A percentile compares a stretch with the other conserved stretches of the same genome.
These are phyloP conservation scores for Haemorhous mexicanus DNA, from an alignment of 2,113 vertebrate species.

Conservation along the genomic window DNA sequence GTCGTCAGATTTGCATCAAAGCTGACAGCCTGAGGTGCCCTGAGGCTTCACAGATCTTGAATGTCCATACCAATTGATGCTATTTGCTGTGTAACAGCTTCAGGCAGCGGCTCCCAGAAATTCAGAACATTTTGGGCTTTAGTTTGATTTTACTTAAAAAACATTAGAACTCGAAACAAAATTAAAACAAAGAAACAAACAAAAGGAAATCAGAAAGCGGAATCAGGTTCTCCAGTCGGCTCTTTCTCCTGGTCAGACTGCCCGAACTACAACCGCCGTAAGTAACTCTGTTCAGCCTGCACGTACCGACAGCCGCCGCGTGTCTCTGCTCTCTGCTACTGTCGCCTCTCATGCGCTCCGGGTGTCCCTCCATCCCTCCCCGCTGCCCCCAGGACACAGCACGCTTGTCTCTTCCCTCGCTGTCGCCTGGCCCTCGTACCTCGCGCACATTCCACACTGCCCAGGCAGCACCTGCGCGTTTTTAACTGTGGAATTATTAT, in stretches of 20 bases:
- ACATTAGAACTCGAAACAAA: neutral
- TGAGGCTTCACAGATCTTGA: neutral
- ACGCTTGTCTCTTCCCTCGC: accelerated
- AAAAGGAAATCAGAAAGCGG: neutral
- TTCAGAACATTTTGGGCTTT: neutral
- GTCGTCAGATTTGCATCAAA: neutral
- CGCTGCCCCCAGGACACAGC: accelerated
- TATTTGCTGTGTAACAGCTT: neutral
- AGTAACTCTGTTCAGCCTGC: neutral
- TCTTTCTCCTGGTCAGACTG: neutral
- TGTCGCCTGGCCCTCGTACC: neutral
- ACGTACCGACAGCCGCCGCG: accelerated
- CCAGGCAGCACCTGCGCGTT: neutral
- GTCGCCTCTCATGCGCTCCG: accelerated
- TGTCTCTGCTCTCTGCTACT: accelerated
- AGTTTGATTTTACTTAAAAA: neutral
- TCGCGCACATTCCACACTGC: accelerated
- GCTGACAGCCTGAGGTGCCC: neutral
- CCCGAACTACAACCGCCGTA: neutral
- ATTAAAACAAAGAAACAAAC: neutral
- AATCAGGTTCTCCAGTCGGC: neutral
- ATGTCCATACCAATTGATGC: neutral
- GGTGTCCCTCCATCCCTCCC: too few relatives aligned
- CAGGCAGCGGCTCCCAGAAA: neutral
- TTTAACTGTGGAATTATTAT: too few relatives aligned